phyloP scores from a whole-genome alignment of 2,888 invertebrate species.

The Toxonevra muliebris region DNA sequence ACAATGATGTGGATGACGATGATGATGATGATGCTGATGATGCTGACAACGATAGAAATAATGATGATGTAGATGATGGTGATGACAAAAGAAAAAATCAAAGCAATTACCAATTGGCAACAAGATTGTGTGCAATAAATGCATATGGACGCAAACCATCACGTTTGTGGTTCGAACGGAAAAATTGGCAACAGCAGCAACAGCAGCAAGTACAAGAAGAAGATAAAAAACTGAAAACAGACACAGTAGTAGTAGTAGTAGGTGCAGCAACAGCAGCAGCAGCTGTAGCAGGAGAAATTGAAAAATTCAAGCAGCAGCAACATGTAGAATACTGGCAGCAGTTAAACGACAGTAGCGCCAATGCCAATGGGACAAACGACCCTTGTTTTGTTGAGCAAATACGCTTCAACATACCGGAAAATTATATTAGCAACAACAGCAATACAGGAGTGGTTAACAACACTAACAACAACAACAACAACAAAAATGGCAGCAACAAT shows the following conservation, averaged over 20 bases:
- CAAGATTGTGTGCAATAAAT: conserved; percentile 20
- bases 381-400: background rate
- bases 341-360: conserved; percentile 11
- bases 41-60: background rate
- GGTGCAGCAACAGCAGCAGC: conserved; percentile 32
- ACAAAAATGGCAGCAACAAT: conserved; percentile 26
- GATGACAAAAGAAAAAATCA: conserved; percentile 37
- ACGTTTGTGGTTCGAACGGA: conserved; percentile 37
- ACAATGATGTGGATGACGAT: conserved; percentile 28
- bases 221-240: conserved; percentile 18
- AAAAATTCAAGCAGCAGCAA: conserved; percentile 18
- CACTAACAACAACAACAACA: conserved; percentile 32
- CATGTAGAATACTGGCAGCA: conserved; percentile 31
- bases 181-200: conserved; percentile 42
- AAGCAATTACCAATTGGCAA: conserved; percentile 46
- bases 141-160: conserved; percentile 29
- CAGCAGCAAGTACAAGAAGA: conserved; percentile 26
- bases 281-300: conserved; percentile 27
- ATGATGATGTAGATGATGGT: background rate
- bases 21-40: conserved; percentile 11
- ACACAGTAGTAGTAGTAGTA: conserved; percentile 27
- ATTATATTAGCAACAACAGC: conserved; percentile 31
- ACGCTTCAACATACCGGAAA: conserved; percentile 20
- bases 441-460: conserved; percentile 32
- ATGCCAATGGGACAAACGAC: background rate